Conservation (phyloP, 2,113 vertebrate species). For the Perca flavescens region DNA sequence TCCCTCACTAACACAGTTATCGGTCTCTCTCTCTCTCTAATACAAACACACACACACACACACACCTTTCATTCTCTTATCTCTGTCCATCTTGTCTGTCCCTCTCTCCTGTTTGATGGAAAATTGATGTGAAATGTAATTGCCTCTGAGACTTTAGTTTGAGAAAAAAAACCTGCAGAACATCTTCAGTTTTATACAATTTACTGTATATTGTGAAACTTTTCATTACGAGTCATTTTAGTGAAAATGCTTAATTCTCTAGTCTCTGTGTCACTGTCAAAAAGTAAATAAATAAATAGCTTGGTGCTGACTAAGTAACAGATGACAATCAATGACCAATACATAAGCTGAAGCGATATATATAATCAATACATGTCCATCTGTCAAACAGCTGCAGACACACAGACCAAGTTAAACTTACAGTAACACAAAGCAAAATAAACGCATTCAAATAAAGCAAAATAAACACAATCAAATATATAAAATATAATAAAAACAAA, state of each 20-base stretch:
- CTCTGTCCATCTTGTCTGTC: slow-evolving; percentile 26
- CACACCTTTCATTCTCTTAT: slow-evolving; percentile 27
- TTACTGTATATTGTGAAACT: neutral
- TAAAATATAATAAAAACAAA: neutral
- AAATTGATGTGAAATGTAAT: slow-evolving; percentile 57
- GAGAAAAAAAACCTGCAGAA: neutral
- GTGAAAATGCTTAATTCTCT: too few species aligned
- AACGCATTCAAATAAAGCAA: neutral
- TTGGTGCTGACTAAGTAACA: neutral
- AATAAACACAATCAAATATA: neutral
- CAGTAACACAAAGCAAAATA: too few species aligned
- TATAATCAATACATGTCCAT: neutral
- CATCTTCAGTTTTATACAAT: neutral
- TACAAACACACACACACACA: slow-evolving; percentile 14
- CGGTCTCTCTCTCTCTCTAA: neutral
- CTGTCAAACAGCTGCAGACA: neutral
- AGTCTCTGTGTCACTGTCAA: neutral
- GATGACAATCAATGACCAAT: neutral
- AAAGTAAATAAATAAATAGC: neutral
- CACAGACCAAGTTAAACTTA: too few species aligned
- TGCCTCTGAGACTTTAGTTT: neutral
- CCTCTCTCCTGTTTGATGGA: slow-evolving; percentile 19
- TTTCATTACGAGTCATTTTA: neutral
- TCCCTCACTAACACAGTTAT: slow-evolving; percentile 51
- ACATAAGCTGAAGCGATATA: neutral